These are phyloP conservation scores for Oplegnathus fasciatus DNA, from an alignment of 2,113 vertebrate species.

Conservation along the genomic window DNA sequence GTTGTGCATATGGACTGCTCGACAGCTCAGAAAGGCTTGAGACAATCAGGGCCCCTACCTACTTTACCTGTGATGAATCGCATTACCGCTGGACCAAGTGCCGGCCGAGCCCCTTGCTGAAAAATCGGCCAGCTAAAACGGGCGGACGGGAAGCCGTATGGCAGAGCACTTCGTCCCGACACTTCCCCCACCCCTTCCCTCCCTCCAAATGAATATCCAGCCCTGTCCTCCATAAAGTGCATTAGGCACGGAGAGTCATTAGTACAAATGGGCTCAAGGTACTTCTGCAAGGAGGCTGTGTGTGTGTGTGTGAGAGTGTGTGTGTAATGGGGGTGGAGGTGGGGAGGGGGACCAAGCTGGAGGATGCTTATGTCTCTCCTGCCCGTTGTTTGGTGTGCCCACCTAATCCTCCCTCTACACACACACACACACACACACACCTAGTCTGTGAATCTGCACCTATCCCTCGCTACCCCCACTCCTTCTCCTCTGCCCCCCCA, in stretches of 20 bases:
- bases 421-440: conserved; percentile 54
- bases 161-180: conserved; percentile 71
- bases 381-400: conserved; percentile 62
- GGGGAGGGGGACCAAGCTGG: conserved; percentile 47
- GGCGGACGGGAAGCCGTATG: conserved; percentile 63
- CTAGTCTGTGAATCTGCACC: conserved; percentile 57
- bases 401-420: conserved; percentile 65
- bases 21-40: conserved; percentile 43
- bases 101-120: conserved; percentile 64
- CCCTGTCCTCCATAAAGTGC: conserved; percentile 81
- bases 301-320: conserved; percentile 52
- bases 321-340: conserved; percentile 56
- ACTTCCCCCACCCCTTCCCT: conserved; percentile 63
- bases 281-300: conserved; percentile 66
- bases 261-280: conserved; percentile 82
- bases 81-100: conserved; percentile 58
- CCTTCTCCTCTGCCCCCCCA: conserved; percentile 7
- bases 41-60: conserved; percentile 68
- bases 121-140: conserved; percentile 76
- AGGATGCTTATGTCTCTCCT: conserved; percentile 62
- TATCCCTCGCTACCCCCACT: conserved; percentile 34
- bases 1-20: conserved; percentile 38
- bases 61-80: conserved; percentile 80
- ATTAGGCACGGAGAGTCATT: conserved; percentile 83
- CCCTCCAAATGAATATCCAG: conserved; percentile 79